Evolutionary conservation across 2,888 invertebrate species (phyloP).

Genomic region (Cistogaster globosa): DNA sequence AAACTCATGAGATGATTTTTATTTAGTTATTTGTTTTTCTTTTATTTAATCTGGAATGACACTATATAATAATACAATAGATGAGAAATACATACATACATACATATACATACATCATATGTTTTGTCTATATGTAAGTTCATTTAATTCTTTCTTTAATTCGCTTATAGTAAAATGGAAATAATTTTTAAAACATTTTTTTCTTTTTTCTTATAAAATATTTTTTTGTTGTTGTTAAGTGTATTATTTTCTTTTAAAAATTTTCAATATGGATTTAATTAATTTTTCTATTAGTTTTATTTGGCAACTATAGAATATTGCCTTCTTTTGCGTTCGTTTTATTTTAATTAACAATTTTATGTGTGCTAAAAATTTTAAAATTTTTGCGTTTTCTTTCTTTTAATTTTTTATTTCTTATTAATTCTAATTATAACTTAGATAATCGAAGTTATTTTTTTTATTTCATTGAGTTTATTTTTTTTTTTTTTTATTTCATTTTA

Average conservation of each 20-base stretch:
- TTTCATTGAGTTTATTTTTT: constrained; percentile 50
- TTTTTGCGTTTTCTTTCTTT: constrained; percentile 39
- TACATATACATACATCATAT: constrained; percentile 6
- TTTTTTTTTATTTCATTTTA: no score
- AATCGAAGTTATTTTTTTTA: constrained; percentile 17
- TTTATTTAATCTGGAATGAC: constrained; percentile 48
- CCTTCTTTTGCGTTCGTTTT: constrained; percentile 17
- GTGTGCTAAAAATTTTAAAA: constrained; percentile 42
- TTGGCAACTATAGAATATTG: constrained; percentile 40
- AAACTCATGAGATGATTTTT: constrained; percentile 59
- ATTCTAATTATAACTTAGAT: constrained; percentile 21
- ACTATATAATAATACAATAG: constrained; percentile 43
- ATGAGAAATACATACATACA: constrained; percentile 46
- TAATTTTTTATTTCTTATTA: not conserved
- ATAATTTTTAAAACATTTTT: constrained; percentile 42
- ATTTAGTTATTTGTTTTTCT: constrained; percentile 28
- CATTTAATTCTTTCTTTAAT: constrained; percentile 26
- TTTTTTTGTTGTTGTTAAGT: not conserved
- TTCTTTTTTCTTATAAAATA: constrained; percentile 29
- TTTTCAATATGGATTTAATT: constrained; percentile 22
- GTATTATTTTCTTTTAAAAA: constrained; percentile 28
- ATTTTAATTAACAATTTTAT: constrained; percentile 50
- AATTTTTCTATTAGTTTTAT: constrained; percentile 37
- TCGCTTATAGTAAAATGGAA: constrained; percentile 27
- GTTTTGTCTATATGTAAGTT: constrained; percentile 43